These are phyloP conservation scores for Montipora efflorescens DNA, from an alignment of 64 coral and sea anemone genomes.

Conservation along the genomic window DNA sequence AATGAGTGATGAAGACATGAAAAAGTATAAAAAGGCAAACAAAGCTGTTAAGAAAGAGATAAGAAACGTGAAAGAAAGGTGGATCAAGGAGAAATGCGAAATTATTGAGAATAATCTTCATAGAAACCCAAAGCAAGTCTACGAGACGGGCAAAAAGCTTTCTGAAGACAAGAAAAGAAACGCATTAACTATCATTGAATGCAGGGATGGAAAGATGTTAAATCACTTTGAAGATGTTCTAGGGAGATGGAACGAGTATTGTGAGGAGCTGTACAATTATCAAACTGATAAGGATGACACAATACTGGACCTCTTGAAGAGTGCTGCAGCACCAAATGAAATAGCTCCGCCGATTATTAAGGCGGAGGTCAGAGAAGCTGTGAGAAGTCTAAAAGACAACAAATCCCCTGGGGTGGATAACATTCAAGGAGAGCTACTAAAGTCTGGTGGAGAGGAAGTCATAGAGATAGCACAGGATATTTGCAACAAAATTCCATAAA, in stretches of 20 bases:
- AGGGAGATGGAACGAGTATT: slow-evolving; percentile 15
- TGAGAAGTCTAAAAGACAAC: no score
- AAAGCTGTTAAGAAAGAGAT: not conserved
- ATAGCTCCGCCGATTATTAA: no score
- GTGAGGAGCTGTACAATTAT: slow-evolving; percentile 10
- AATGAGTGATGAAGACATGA: not conserved
- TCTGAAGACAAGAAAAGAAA: slow-evolving; percentile 10
- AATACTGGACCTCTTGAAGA: not conserved
- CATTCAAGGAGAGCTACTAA: not conserved
- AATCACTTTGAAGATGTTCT: slow-evolving; percentile 29
- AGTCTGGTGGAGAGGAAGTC: not conserved
- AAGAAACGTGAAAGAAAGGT: not conserved
- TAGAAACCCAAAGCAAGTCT: slow-evolving; percentile 27
- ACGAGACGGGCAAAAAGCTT: slow-evolving; percentile 8
- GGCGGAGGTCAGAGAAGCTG: no score
- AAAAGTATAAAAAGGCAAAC: not conserved
- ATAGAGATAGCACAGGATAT: not conserved
- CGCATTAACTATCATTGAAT: slow-evolving; percentile 31
- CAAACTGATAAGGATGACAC: not conserved
- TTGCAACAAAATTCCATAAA: slow-evolving; percentile 23
- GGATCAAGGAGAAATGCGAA: not conserved
- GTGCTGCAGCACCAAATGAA: no score
- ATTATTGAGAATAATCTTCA: slow-evolving; percentile 1
- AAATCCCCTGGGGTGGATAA: no score
- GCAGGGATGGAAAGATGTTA: slow-evolving; percentile 1